Evolutionary conservation across 2,113 vertebrate genomes (phyloP), one percentile per base, ranked within the genome.

Genomic region (Equus quagga): DNA sequence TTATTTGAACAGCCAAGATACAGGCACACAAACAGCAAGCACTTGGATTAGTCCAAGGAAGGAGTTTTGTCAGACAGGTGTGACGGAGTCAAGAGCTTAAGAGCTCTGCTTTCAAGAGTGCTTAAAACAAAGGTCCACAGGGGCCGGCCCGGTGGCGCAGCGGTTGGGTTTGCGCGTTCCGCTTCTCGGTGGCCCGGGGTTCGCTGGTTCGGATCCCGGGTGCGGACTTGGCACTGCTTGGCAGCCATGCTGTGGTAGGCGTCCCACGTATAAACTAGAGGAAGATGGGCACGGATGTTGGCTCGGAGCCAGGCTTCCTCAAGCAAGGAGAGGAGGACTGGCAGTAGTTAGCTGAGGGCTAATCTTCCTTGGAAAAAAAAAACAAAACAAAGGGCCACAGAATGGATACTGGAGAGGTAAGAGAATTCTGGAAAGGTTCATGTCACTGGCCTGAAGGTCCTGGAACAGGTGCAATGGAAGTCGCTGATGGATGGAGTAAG

Each of bases 341-440:
- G 36, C 36, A 41, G 36, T 41, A 41, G 36, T 41, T 41, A 41
- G 36, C 36, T 41, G 36, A 41, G 36, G 36, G 36, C 36, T 41
- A 41, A 41, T 41, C 36, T 41, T 41, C 36, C 36, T 41, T 3
- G 36, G 36, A 41, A 41, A 41, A 41, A 41, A 41, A 41, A 72
- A 80, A 80, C 84, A 41, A 72, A 80, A 80, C 84, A 89, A 64
- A 73, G 17, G 33, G 31, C 31, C n/a, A 72, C 69, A 89, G 65
- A 89, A 92, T 80, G 49, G 46, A 15, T 89, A 18, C 78, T 84
- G 9, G 41, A n/a, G 33, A 46, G 44, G 41, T 89, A 8, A 75
- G 76, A 96, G 14, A 91, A 95, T 91, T 84, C 64, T 31, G 44
- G 87, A 84, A 95, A 87, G 13, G 36, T 58, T 82, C 10, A 0